Base-by-base conservation (phyloP, 2,888 invertebrate species). In the Corythucha ciliata region DNA sequence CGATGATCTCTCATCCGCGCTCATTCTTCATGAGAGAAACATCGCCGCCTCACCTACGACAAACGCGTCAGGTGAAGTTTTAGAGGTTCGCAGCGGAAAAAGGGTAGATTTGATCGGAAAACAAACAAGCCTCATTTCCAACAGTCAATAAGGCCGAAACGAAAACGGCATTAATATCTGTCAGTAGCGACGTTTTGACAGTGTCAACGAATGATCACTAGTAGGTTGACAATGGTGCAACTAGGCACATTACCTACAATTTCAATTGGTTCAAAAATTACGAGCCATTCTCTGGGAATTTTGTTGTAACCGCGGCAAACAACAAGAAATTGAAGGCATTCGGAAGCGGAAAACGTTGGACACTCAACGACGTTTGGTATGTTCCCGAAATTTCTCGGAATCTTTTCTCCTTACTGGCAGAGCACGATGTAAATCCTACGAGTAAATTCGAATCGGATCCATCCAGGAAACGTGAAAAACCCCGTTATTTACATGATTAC, bases 221-320 rank as follows among this genome's bases (percentile, higher is more conserved):
- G 64, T 64, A 60, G 61, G 59, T 65, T 6, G 64, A 65, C 46
- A 65, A 63, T 44, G 65, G 62, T 21, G 64, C 63, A 16, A 64
- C 63, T 16, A 63, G 55, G 8, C 63, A 65, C 47, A 59, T 64
- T 25, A 59, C 60, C 3, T 59, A 59, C 48, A 48, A 59, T 59
- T 24, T 44, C 60, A 60, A 39, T 22, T 41, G 22, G 21, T 48
- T 48, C 33, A 40, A 18, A n/a, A 24, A 34, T 2, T 53, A 36
- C 20, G 25, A 47, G 40, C 40, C 40, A n/a, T 53, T 53, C 29
- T 20, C 39, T 27, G 41, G 8, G 22, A 49, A 41, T 42, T 49
- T 10, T 41, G 21, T 14, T 16, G 48, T 48, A 20, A 33, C 29
- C 6, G n/a, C n/a, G n/a, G n/a, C n/a, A n/a, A n/a, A n/a, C n/a